Evolutionary conservation across 1,140 invertebrate genomes (phyloP), one percentile per base, ranked within the genome.

Genomic region (Euura lappo): DNA sequence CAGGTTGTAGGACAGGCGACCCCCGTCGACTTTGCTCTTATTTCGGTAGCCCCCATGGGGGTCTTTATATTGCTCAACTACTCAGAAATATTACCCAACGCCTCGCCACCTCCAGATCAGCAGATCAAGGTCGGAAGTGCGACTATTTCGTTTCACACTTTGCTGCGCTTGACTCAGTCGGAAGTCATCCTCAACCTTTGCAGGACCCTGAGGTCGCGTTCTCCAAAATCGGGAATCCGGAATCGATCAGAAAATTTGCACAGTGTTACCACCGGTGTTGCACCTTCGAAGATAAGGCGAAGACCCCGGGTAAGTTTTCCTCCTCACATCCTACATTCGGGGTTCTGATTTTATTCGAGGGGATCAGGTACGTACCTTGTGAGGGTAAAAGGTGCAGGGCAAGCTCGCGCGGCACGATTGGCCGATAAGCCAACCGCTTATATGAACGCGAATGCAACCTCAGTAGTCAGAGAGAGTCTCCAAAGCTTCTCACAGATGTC

Each of bases 401-500:
- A 60, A n/a, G 51, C 8, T 60, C 51, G 10, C 51, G 68, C 68
- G 44, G 51, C 70, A 45, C 60, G 80, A 84, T 80, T 83, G 79
- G 83, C 82, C 85, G 85, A 86, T 86, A 86, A 87, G 76, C 73
- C 74, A 76, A 66, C 75, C 74, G 75, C 75, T 82, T 45, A 28
- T 70, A 60, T 60, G 72, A 45, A 65, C 64, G 71, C 71, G 71
- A 60, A 60, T 66, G 60, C 71, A 73, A 75, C 77, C 8, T 11
- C 51, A n/a, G 51, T n/a, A 60, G 51, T 8, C 10, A 60, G 51
- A 60, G 51, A 70, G 74, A 80, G 82, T 88, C 83, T 82, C 78
- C 71, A 74, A 75, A 78, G 65, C 75, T 75, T 69, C 84, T 81
- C 84, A 88, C 82, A 88, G 86, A 88, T 88, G 86, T 88, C 86